Evolutionary conservation across 2,113 vertebrate genomes (phyloP).

Genomic region (Seriola dumerili): DNA sequence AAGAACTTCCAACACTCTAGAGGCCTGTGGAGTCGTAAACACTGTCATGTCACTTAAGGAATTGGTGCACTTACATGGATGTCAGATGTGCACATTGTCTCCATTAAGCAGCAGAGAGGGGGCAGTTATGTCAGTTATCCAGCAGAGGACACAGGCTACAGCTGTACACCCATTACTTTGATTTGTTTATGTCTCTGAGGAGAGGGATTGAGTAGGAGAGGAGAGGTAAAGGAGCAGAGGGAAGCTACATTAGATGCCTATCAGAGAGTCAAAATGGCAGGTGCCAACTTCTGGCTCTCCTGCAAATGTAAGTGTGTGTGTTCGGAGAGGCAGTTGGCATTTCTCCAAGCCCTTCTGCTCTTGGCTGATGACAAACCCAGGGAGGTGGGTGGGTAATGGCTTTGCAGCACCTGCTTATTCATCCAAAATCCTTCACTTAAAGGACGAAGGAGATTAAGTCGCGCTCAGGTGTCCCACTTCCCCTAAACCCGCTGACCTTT

Average conservation of each 20-base stretch:
- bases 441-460: constrained; percentile 81
- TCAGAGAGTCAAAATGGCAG: constrained; percentile 58
- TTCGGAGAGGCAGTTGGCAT: constrained; percentile 59
- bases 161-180: constrained; percentile 78
- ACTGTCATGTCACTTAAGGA: constrained; percentile 62
- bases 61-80: constrained; percentile 66
- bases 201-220: constrained; percentile 36
- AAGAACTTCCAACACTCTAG: constrained; percentile 53
- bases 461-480: constrained; percentile 73
- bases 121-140: constrained; percentile 76
- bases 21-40: constrained; percentile 64
- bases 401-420: constrained; percentile 80
- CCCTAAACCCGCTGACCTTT: constrained; percentile 77
- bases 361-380: constrained; percentile 76
- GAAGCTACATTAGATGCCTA: constrained; percentile 66
- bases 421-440: constrained; percentile 82
- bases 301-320: constrained; percentile 36
- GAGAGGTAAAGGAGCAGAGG: constrained; percentile 47
- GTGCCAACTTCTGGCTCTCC: constrained; percentile 65
- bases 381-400: constrained; percentile 73
- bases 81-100: constrained; percentile 71
- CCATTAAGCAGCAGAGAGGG: constrained; percentile 70
- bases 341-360: constrained; percentile 76
- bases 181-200: constrained; percentile 67
- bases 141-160: constrained; percentile 71